A percentile compares a stretch with the other conserved stretches of the same genome.
Conservation (phyloP, 1,140 invertebrate genomes). For the Philopotamus ludificatus region DNA sequence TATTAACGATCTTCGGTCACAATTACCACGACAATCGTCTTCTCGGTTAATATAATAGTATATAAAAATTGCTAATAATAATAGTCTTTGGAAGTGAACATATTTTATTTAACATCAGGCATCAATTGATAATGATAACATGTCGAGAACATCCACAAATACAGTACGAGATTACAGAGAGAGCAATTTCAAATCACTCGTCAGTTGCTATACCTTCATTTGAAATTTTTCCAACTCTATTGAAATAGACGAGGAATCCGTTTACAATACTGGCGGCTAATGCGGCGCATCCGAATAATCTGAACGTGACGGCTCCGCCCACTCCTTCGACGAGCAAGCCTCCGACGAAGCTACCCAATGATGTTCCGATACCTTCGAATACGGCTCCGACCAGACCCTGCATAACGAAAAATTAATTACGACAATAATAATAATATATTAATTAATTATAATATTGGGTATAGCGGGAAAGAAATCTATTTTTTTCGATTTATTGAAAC, state of each 20-base stretch:
- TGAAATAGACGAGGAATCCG: slow-evolving; percentile 44
- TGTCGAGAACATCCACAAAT: neutral
- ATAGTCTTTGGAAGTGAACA: neutral
- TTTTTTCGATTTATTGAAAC: too few relatives aligned
- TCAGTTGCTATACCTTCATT: slow-evolving; percentile 26
- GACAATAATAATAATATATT: too few relatives aligned
- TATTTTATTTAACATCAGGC: neutral
- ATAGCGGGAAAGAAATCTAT: neutral
- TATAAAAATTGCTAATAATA: neutral
- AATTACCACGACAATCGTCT: too few relatives aligned
- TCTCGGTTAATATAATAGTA: too few relatives aligned
- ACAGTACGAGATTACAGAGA: neutral
- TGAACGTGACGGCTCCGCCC: slow-evolving; percentile 65
- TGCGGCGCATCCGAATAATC: slow-evolving; percentile 68
- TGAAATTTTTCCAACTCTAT: slow-evolving; percentile 3
- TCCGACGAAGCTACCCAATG: slow-evolving; percentile 72
- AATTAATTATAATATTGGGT: neutral
- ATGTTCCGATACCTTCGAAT: slow-evolving; percentile 83
- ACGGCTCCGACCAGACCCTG: slow-evolving; percentile 80
- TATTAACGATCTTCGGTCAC: too few relatives aligned
- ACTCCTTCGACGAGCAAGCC: slow-evolving; percentile 64
- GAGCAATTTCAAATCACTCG: slow-evolving; percentile 1
- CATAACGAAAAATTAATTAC: slow-evolving; percentile 40
- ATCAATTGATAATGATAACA: neutral
- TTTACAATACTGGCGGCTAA: slow-evolving; percentile 65